A percentile compares a stretch with the other conserved stretches of the same genome.
Conservation (phyloP, 2,797 vertebrate genomes). For the Acrocephalus scirpaceus region DNA sequence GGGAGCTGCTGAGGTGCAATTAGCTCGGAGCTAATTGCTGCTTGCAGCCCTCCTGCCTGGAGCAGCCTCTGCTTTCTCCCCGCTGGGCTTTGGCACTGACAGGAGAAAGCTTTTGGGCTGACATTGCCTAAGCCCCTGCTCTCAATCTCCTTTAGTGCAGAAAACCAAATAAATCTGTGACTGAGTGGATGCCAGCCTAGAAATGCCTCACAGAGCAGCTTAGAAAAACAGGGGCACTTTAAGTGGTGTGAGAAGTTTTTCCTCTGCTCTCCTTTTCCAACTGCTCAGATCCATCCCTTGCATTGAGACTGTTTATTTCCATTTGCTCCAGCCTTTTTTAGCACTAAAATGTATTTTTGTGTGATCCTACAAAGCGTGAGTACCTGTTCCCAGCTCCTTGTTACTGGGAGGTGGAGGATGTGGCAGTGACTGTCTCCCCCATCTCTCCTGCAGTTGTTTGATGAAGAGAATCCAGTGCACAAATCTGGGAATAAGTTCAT, state of each 20-base stretch:
- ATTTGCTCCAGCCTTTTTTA: neutral
- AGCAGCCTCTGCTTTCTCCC: neutral
- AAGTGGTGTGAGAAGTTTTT: neutral
- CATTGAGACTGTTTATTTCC: neutral
- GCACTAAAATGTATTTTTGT: neutral
- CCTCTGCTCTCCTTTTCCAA: neutral
- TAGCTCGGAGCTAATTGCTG: neutral
- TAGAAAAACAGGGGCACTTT: neutral
- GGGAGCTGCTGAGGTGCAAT: neutral
- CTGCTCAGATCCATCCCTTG: neutral
- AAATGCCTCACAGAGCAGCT: neutral
- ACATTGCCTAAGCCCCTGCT: neutral
- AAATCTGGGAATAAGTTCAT: constrained; percentile 92
- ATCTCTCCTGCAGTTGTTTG: constrained; percentile 84
- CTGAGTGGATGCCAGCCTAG: neutral
- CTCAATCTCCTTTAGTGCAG: neutral
- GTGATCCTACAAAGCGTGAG: neutral
- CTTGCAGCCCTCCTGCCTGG: neutral
- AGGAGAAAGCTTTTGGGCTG: neutral
- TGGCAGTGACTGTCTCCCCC: neutral
- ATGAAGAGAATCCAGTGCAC: constrained; percentile 96
- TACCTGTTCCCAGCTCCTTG: fast-evolving
- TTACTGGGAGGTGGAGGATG: neutral
- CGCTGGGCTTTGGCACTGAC: neutral
- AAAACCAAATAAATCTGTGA: neutral